These are phyloP conservation scores for Pedionomus torquatus DNA, from an alignment of 2,113 vertebrate species.

Conservation along the genomic window DNA sequence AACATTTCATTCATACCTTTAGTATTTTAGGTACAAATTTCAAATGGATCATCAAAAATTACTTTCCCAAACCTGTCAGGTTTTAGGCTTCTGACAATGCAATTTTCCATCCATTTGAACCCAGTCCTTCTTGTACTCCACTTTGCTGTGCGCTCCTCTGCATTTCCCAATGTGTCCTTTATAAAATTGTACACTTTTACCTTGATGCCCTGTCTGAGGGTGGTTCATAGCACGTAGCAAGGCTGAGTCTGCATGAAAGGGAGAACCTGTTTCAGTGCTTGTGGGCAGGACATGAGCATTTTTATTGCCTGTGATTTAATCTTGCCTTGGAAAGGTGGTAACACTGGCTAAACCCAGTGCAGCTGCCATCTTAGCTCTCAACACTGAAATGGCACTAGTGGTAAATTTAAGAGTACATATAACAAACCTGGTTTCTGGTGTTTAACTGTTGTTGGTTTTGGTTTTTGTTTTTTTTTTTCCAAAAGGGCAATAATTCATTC, in stretches of 20 bases:
- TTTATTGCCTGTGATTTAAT: background rate
- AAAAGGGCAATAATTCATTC: background rate
- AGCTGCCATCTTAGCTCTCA: background rate
- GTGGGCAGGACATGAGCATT: background rate
- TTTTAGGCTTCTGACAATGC: background rate
- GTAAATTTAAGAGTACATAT: background rate
- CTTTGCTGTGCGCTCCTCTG: background rate
- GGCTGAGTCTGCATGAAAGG: background rate
- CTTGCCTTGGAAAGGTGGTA: background rate
- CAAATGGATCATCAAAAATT: background rate
- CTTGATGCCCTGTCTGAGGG: background rate
- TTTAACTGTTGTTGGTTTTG: background rate
- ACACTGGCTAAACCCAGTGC: background rate
- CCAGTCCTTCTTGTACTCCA: background rate
- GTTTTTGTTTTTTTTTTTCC: background rate
- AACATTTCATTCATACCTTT: background rate
- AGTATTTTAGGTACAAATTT: background rate
- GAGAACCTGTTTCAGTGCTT: background rate
- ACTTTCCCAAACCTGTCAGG: background rate
- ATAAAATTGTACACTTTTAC: background rate
- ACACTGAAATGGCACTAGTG: too few relatives aligned
- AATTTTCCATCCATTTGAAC: background rate
- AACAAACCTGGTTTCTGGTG: background rate
- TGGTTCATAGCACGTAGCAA: background rate
- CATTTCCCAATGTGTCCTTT: background rate